Evolutionary conservation across 2,888 invertebrate genomes (phyloP).

Genomic region (Tyria jacobaeae): DNA sequence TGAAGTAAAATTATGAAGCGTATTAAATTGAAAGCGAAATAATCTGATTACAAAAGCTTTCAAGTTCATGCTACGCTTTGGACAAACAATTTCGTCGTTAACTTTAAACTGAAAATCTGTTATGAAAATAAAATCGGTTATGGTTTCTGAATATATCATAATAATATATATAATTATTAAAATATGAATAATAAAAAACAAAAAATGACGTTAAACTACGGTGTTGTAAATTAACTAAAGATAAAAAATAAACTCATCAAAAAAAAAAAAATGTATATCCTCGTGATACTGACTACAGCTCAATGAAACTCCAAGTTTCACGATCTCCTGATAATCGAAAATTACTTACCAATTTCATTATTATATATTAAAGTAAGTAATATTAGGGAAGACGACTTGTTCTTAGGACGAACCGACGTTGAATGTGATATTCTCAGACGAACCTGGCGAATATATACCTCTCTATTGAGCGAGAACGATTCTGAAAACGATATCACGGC

Average conservation of each 20-base stretch:
- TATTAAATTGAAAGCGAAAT: background rate
- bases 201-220: too few relatives aligned
- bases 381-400: constrained; percentile 58
- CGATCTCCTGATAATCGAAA: constrained; percentile 25
- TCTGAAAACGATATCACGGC: constrained; percentile 80
- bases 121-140: background rate
- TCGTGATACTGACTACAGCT: background rate
- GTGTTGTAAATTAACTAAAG: background rate
- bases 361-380: constrained; percentile 51
- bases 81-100: background rate
- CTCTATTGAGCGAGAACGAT: constrained; percentile 63
- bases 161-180: too few relatives aligned
- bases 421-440: constrained; percentile 72
- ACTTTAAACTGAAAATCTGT: background rate
- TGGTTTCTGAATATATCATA: too few relatives aligned
- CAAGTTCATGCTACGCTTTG: too few relatives aligned
- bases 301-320: background rate
- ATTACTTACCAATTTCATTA: constrained; percentile 83
- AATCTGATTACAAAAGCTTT: background rate
- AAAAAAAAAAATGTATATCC: too few relatives aligned
- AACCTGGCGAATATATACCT: constrained; percentile 70
- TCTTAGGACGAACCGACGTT: constrained; percentile 58
- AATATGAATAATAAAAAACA: background rate
- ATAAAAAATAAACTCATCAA: background rate
- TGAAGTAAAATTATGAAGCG: background rate